Percentiles rank a stretch among this genome's conserved stretches.
Evolutionary conservation across 2,113 vertebrate genomes (phyloP).

Genomic region (Salvelinus alpinus): DNA sequence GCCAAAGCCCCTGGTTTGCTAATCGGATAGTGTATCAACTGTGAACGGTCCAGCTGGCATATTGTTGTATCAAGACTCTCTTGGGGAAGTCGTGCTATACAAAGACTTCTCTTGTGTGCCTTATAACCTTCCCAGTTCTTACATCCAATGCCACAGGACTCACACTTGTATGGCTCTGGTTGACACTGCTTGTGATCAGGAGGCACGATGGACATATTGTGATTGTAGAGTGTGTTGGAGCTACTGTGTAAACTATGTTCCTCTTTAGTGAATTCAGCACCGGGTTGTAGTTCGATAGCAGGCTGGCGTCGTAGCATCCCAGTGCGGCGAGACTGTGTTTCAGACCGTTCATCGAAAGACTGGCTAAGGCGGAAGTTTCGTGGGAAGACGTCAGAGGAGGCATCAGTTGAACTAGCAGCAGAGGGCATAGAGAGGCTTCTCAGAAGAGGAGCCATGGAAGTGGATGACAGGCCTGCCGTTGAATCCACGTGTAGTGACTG

Average conservation of each 20-base stretch:
- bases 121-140: slow-evolving; percentile 90
- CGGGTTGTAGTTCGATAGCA: slow-evolving; percentile 88
- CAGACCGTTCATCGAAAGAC: slow-evolving; percentile 88
- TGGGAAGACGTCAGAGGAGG: slow-evolving; percentile 74
- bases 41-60: slow-evolving; percentile 77
- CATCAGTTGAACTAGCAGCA: slow-evolving; percentile 78
- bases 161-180: slow-evolving; percentile 81
- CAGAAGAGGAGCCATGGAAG: slow-evolving; percentile 82
- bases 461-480: slow-evolving; percentile 52
- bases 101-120: slow-evolving; percentile 88
- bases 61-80: slow-evolving; percentile 65
- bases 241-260: slow-evolving; percentile 40
- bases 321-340: slow-evolving; percentile 82
- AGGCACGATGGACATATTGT: slow-evolving; percentile 50
- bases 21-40: slow-evolving; percentile 80
- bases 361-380: slow-evolving; percentile 85
- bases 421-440: slow-evolving; percentile 97
- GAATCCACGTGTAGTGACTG: slow-evolving; percentile 52
- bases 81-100: slow-evolving; percentile 75
- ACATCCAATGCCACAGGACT: slow-evolving; percentile 86
- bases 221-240: slow-evolving; percentile 48
- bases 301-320: slow-evolving; percentile 90
- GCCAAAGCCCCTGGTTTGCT: slow-evolving; percentile 81
- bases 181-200: slow-evolving; percentile 60
- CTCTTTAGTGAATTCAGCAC: slow-evolving; percentile 75